phyloP scores from a whole-genome alignment of 1,140 invertebrate genomes.

The Heliconius hermathena region DNA sequence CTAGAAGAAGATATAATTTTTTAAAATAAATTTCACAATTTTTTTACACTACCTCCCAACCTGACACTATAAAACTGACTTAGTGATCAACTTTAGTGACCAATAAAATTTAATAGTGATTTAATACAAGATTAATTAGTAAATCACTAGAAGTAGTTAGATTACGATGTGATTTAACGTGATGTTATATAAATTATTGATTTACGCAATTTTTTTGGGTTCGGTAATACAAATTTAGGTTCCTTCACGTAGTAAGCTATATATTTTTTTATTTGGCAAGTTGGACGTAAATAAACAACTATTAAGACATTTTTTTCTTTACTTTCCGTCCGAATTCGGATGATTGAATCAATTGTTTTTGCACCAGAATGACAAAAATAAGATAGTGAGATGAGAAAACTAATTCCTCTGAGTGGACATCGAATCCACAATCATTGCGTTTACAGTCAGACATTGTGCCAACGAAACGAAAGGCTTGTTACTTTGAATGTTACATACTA shows the following conservation, averaged over 20 bases:
- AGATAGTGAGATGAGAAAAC: too few relatives aligned
- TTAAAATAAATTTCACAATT: neutral
- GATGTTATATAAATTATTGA: neutral
- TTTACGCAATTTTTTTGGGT: neutral
- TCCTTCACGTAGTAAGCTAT: neutral
- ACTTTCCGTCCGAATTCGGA: too few relatives aligned
- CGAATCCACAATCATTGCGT: too few relatives aligned
- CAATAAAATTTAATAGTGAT: neutral
- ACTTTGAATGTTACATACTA: too few relatives aligned
- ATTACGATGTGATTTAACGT: neutral
- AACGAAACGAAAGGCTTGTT: too few relatives aligned
- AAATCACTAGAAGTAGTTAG: neutral
- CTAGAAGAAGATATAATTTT: neutral
- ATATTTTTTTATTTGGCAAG: too few relatives aligned
- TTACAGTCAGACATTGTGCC: too few relatives aligned
- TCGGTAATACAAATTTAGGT: neutral
- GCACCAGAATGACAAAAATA: too few relatives aligned
- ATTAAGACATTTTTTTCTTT: too few relatives aligned
- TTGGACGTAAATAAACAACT: too few relatives aligned
- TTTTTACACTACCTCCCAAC: neutral
- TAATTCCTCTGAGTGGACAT: too few relatives aligned
- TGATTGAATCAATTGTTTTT: too few relatives aligned
- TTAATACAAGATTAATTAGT: neutral
- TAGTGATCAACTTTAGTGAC: neutral
- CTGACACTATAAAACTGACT: neutral